These are phyloP conservation scores for Rhinopomastus cyanomelas DNA, from an alignment of 2,113 vertebrate species.

Conservation along the genomic window DNA sequence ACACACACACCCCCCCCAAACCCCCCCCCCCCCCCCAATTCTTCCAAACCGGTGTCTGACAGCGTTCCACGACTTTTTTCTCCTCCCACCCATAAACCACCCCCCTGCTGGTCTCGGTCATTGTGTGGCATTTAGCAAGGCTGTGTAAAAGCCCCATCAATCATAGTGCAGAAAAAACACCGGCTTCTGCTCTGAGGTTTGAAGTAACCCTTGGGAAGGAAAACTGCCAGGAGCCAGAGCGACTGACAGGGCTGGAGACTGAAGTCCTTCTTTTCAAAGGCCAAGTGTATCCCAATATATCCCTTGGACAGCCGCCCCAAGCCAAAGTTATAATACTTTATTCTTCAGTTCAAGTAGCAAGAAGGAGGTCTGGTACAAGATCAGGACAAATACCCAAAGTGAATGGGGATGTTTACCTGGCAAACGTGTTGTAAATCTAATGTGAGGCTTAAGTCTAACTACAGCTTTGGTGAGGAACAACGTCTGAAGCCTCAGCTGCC, in stretches of 20 bases:
- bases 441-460: not conserved
- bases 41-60: constrained; percentile 25
- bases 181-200: constrained; percentile 55
- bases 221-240: constrained; percentile 62
- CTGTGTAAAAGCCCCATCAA: constrained; percentile 62
- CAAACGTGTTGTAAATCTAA: not conserved
- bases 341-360: constrained; percentile 49
- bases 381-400: constrained; percentile 8
- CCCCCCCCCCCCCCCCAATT: too few species aligned
- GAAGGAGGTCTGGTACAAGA: constrained; percentile 46
- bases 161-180: constrained; percentile 55
- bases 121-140: constrained; percentile 41
- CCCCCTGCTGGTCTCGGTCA: constrained; percentile 56
- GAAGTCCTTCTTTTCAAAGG: constrained; percentile 60
- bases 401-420: not conserved
- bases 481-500: not conserved
- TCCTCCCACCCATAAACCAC: constrained; percentile 4
- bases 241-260: constrained; percentile 48
- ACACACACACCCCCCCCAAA: not conserved
- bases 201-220: constrained; percentile 58
- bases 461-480: not conserved
- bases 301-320: constrained; percentile 47
- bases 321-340: constrained; percentile 52
- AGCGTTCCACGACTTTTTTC: constrained; percentile 7
- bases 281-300: constrained; percentile 62